Evolutionary conservation across 2,113 vertebrate genomes (phyloP).

Genomic region (Telmatochromis bifrenatus): DNA sequence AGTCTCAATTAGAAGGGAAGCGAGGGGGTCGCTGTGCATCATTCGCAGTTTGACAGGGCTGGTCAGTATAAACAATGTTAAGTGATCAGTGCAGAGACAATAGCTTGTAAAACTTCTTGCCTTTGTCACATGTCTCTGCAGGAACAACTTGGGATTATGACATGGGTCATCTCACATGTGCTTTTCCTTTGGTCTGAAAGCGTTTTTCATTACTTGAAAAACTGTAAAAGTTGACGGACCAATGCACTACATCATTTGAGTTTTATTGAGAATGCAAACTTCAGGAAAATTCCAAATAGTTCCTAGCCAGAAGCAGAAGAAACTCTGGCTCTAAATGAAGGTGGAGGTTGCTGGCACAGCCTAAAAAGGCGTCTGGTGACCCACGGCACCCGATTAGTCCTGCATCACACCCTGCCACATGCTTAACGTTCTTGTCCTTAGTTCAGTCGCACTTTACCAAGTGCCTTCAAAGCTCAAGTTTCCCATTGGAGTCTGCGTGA

Average conservation of each 20-base stretch:
- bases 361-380: background rate
- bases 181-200: background rate
- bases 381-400: background rate
- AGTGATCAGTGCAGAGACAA: slow-evolving; percentile 15
- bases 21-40: background rate
- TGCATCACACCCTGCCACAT: background rate
- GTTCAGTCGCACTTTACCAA: background rate
- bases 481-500: background rate
- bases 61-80: background rate
- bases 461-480: background rate
- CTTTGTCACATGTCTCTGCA: slow-evolving; percentile 4
- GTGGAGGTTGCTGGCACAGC: background rate
- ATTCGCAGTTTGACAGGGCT: background rate
- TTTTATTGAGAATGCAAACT: slow-evolving; percentile 5
- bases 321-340: background rate
- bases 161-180: background rate
- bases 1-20: slow-evolving; percentile 23
- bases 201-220: background rate
- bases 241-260: background rate
- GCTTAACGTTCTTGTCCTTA: background rate
- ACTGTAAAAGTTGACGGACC: background rate
- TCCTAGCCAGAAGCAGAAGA: background rate
- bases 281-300: slow-evolving; percentile 10
- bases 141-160: background rate
- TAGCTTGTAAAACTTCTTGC: background rate